Base-by-base conservation (phyloP, 2,888 invertebrate species). In the Tenodera sinensis region DNA sequence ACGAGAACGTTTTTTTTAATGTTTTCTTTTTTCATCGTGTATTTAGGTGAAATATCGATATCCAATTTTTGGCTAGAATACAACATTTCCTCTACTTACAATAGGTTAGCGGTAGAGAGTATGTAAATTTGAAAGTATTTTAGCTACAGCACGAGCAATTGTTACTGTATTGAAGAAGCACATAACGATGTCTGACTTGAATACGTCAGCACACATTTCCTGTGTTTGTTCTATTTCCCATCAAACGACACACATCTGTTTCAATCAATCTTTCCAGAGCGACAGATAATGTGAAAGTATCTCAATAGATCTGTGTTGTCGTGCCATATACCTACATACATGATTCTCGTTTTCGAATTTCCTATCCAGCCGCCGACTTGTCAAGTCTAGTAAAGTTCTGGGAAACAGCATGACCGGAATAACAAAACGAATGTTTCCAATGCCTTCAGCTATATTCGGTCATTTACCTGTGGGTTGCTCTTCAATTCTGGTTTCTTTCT, bases 281-380 rank as follows among this genome's bases (percentile, higher is more conserved):
- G n/a, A 28, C 54, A 12, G 14, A 25, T 47, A 54, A 54, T 54
- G 85, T 54, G 85, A 85, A 85, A 85, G 85, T 85, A 34, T 27
- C 34, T 25, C 85, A 85, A 85, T 85, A 54, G 54, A 85, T 27
- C 85, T 85, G 85, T 85, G 85, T 47, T 85, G 54, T 7, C 54
- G 85, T 54, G 85, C 54, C 71, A 85, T 85, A 85, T 85, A 85
- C 85, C 85, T 85, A 85, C 85, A 85, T 85, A 42, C 27, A 34
- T 54, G 85, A 47, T 34, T 42, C 34, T 85, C 30, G 85, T 85
- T 54, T 47, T 85, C 54, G 85, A 54, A 54, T 85, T 47, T 85
- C 28, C 85, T 54, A 85, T 54, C 85, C 54, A 47, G 85, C 54
- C 54, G 47, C 20, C 54, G 54, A n/a, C 85, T 54, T 28, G 54